phyloP scores from a whole-genome alignment of 2,113 vertebrate genomes.

The Thalassoma bifasciatum region DNA sequence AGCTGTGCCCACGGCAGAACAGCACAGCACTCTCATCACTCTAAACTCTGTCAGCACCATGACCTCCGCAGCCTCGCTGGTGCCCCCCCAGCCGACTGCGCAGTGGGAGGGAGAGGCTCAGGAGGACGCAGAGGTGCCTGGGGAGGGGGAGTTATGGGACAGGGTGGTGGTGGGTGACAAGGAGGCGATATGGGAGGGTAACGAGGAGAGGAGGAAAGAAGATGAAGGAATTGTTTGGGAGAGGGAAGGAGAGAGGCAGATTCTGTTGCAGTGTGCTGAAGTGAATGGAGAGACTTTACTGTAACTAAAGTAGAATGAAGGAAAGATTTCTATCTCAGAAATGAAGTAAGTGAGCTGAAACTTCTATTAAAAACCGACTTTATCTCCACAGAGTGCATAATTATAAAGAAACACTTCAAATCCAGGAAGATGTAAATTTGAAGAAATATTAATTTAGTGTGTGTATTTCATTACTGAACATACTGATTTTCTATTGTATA shows the following conservation, averaged over 20 bases:
- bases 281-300: slow-evolving; percentile 42
- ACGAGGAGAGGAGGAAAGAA: slow-evolving; percentile 35
- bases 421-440: slow-evolving; percentile 42
- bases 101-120: slow-evolving; percentile 36
- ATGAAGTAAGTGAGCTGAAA: slow-evolving; percentile 5
- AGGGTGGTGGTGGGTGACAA: slow-evolving; percentile 34
- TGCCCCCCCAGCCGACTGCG: slow-evolving; percentile 8
- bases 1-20: background rate
- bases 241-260: slow-evolving; percentile 42
- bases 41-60: slow-evolving; percentile 48
- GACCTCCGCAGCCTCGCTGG: slow-evolving; percentile 4
- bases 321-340: background rate
- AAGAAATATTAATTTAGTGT: background rate
- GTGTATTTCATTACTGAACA: slow-evolving; percentile 17
- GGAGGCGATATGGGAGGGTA: slow-evolving; percentile 50
- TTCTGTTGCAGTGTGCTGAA: slow-evolving; percentile 53
- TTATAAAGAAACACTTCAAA: slow-evolving; percentile 34
- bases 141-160: slow-evolving; percentile 61
- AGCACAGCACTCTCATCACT: slow-evolving; percentile 34
- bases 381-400: slow-evolving; percentile 12
- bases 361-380: slow-evolving; percentile 26
- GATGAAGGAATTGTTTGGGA: slow-evolving; percentile 55
- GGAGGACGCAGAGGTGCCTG: background rate
- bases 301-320: background rate
- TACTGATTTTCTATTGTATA: slow-evolving; percentile 30